Percentiles rank a stretch among this genome's conserved stretches.
phyloP scores from a whole-genome alignment of 92 coral and sea anemone species.

The Palythoa grandiflora region DNA sequence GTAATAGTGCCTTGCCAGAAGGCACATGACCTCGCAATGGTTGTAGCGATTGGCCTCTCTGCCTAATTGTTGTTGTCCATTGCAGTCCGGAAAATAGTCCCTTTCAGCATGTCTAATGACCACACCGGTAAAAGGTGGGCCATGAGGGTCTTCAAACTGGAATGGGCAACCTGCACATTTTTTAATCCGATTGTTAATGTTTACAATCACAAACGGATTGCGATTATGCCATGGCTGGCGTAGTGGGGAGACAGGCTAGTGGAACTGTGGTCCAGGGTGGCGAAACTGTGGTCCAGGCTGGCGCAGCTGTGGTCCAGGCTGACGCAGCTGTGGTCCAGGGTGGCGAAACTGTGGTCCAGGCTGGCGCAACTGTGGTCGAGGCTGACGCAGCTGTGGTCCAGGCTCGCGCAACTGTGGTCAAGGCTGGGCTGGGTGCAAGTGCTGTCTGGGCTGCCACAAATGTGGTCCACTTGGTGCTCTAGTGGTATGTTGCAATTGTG shows the following conservation, averaged over 20 bases:
- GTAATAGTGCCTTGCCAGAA: conserved; percentile 66
- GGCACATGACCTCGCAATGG: conserved; percentile 67
- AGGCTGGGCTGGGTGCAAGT: conserved; percentile 29
- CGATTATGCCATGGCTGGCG: conserved; percentile 69
- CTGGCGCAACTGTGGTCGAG: not conserved
- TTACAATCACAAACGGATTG: conserved; percentile 62
- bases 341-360: too few relatives aligned
- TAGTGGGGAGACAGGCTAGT: conserved; percentile 30
- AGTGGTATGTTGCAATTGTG: conserved; percentile 41
- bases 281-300: too few relatives aligned
- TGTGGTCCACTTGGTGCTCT: conserved; percentile 38
- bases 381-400: conserved; percentile 17
- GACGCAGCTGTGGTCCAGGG: too few relatives aligned
- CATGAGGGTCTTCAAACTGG: conserved; percentile 60
- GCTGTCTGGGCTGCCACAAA: conserved; percentile 23
- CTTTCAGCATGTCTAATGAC: conserved; percentile 64
- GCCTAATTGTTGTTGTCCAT: conserved; percentile 59
- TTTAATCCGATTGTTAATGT: conserved; percentile 56
- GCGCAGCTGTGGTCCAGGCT: too few relatives aligned
- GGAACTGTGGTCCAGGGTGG: too few relatives aligned
- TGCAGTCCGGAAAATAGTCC: conserved; percentile 55
- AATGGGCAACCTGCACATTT: conserved; percentile 71
- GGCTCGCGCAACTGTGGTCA: conserved; percentile 23
- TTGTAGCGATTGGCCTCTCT: conserved; percentile 63
- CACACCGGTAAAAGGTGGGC: conserved; percentile 64